A percentile compares a stretch with the other conserved stretches of the same genome.
Conservation (phyloP, 2,797 vertebrate genomes). For the Zenarchopterus dispar region DNA sequence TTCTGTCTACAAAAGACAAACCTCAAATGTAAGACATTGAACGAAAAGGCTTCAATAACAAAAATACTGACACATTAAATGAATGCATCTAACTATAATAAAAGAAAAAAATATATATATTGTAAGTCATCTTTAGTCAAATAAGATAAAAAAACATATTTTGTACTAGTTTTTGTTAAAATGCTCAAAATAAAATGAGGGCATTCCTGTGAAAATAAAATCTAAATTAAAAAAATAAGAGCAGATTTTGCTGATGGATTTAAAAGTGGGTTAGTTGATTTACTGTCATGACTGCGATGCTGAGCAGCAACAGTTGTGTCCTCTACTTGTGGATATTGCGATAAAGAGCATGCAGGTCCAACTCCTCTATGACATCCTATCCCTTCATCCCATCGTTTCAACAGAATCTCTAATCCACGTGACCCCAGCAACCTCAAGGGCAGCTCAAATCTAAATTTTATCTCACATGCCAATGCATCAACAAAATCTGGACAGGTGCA, state of each 20-base stretch:
- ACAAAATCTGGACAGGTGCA: constrained; percentile 50
- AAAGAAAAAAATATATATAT: background rate
- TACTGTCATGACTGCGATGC: constrained; percentile 9
- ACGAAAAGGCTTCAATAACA: no score
- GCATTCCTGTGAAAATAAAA: background rate
- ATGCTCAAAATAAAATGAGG: constrained; percentile 8
- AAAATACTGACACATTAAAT: no score
- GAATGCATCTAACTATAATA: no score
- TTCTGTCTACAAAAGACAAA: no score
- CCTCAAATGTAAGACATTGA: no score
- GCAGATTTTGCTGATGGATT: constrained; percentile 48
- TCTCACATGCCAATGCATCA: constrained; percentile 33
- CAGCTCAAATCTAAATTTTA: constrained; percentile 54
- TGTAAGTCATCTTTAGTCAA: no score
- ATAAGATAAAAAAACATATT: no score
- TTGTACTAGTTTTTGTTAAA: background rate
- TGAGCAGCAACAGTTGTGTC: constrained; percentile 39
- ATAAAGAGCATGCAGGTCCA: constrained; percentile 25
- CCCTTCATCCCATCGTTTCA: constrained; percentile 19
- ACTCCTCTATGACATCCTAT: constrained; percentile 15
- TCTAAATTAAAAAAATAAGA: constrained; percentile 10
- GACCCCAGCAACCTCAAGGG: constrained; percentile 31
- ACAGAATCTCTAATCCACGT: constrained; percentile 57
- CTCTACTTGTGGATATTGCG: constrained; percentile 8
- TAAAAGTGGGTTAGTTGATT: constrained; percentile 57